These are phyloP conservation scores for Nerophis ophidion DNA, from an alignment of 2,113 vertebrate genomes.

Conservation along the genomic window DNA sequence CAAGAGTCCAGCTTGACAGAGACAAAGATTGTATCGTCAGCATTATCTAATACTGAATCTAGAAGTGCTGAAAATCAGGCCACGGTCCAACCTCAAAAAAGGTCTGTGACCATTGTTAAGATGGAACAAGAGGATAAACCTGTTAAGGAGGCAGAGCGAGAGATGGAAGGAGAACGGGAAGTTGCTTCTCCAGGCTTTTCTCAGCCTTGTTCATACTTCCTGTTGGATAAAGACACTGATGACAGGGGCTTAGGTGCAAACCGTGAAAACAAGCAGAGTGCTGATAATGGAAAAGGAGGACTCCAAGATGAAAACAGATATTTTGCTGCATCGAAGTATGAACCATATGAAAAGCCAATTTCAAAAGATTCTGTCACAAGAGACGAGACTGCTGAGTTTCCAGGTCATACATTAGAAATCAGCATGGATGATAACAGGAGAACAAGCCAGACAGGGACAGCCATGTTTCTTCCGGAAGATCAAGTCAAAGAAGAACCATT, in stretches of 20 bases:
- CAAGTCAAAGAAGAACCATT: constrained; percentile 63
- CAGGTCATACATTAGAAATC: constrained; percentile 36
- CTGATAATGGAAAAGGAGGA: constrained; percentile 16
- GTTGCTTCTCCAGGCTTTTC: constrained; percentile 64
- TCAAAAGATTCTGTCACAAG: constrained; percentile 44
- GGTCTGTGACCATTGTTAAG: constrained; percentile 6
- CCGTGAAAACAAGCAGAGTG: constrained; percentile 23
- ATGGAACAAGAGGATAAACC: constrained; percentile 44
- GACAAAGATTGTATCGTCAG: constrained; percentile 30
- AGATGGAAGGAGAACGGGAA: constrained; percentile 70
- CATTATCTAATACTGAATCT: constrained; percentile 42
- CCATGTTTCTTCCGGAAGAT: constrained; percentile 55
- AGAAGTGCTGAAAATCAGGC: constrained; percentile 47
- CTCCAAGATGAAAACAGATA: constrained; percentile 44
- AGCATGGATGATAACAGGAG: constrained; percentile 63
- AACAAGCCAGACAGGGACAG: constrained; percentile 45
- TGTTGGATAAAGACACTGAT: constrained; percentile 49
- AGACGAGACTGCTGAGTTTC: constrained; percentile 41
- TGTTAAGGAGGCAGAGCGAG: constrained; percentile 65
- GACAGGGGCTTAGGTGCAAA: constrained; percentile 8
- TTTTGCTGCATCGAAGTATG: constrained; percentile 65
- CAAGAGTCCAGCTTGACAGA: constrained; percentile 20
- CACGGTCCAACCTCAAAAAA: constrained; percentile 18
- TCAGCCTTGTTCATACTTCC: constrained; percentile 57
- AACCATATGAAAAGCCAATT: constrained; percentile 69